Evolutionary conservation across 1,140 invertebrate genomes (phyloP), one percentile per base, ranked within the genome.

Genomic region (Euura saliciscinereae): DNA sequence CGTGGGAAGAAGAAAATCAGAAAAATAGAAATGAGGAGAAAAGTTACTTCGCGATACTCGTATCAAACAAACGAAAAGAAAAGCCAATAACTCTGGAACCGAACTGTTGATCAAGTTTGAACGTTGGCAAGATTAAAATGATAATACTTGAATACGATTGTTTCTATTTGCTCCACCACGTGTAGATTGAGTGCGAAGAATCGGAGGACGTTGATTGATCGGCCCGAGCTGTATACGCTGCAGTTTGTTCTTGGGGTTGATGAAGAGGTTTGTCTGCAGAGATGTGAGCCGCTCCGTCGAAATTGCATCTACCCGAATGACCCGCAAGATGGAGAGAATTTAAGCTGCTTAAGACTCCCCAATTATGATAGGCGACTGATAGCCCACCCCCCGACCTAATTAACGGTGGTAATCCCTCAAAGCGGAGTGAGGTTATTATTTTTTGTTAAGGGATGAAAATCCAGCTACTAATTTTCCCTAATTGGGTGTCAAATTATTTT

Each of bases 401-500:
- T 67, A 67, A 8, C 1, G 28, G 3, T 3, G 43, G 43, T 67
- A 67, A 67, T 67, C 66, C 66, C 66, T 67, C 66, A 67, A 59
- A 59, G 51, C 13, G 13, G 51, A 28, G 28, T 28, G 28, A n/a
- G 51, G 51, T 59, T 59, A 59, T 59, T 59, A 59, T 59, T 59
- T 67, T 67, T 67, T 42, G 3, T 28, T 8, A 59, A 42, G 1
- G 66, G 66, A 28, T 10, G 11, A 28, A 4, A 67, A 44, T 67
- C 13, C 66, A 42, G 10, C 42, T 11, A 67, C 66, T 67, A 67
- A 67, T 67, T 67, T 6, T 42, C 28, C 13, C 28, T 67, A 67
- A 67, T 67, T 67, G 66, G 66, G 13, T 44, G 66, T 67, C 66
- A 44, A 67, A 67, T 67, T 67, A 67, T 67, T 67, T 28, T 44